Evolutionary conservation across 2,888 invertebrate species (phyloP).

Genomic region (Euzetes globulus): DNA sequence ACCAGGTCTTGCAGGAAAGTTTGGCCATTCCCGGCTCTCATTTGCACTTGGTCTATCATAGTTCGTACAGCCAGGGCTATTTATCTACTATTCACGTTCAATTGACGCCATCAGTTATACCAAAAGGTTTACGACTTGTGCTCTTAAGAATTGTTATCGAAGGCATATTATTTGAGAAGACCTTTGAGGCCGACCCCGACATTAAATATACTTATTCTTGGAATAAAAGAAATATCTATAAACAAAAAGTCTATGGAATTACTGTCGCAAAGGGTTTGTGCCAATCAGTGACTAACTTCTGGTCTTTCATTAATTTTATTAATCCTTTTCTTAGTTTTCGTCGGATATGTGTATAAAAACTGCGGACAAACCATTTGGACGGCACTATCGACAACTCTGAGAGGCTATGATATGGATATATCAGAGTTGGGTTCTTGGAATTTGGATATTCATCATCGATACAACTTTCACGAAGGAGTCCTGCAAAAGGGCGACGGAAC

Average conservation of each 20-base stretch:
- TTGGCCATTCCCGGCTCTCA: conserved; percentile 88
- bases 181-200: conserved; percentile 90
- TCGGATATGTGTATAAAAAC: conserved; percentile 90
- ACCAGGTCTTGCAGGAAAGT: conserved; percentile 82
- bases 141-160: conserved; percentile 87
- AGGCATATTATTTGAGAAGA: conserved; percentile 83
- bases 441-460: conserved; percentile 93
- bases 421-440: conserved; percentile 98
- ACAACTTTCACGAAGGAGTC: conserved; percentile 96
- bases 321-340: conserved; percentile 47
- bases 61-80: conserved; percentile 86
- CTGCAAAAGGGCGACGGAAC: conserved; percentile 96
- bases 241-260: conserved; percentile 91
- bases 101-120: conserved; percentile 66
- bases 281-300: neutral
- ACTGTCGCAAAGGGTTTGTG: conserved; percentile 68
- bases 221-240: conserved; percentile 91
- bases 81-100: conserved; percentile 85
- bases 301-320: neutral
- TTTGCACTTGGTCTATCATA: conserved; percentile 91
- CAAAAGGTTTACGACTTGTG: conserved; percentile 71
- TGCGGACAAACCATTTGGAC: conserved; percentile 93
- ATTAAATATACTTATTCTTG: conserved; percentile 96
- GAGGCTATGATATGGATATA: conserved; percentile 88
- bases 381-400: conserved; percentile 80